Conservation (phyloP, 2,113 vertebrate species). For the Vicugna pacos region DNA sequence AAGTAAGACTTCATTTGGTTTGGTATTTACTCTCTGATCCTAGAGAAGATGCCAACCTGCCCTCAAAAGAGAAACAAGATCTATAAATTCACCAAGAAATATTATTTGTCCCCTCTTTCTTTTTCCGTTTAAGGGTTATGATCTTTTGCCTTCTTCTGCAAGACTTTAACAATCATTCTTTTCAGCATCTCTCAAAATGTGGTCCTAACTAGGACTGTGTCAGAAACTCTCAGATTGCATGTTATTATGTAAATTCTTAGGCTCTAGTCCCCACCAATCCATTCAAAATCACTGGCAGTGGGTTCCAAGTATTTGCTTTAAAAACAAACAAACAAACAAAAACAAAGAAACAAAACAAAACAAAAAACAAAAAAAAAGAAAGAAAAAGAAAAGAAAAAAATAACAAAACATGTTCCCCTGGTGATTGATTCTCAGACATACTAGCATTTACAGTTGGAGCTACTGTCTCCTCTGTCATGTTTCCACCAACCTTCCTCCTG, state of each 20-base stretch:
- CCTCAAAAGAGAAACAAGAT: constrained; percentile 31
- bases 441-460: not conserved
- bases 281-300: not conserved
- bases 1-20: not conserved
- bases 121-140: not conserved
- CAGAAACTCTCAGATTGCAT: not conserved
- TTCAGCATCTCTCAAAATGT: not conserved
- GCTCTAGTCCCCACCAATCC: not conserved
- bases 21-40: not conserved
- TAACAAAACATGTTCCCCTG: not conserved
- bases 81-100: not conserved
- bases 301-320: not conserved
- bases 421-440: not conserved
- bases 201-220: not conserved
- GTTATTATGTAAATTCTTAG: not conserved
- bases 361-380: not conserved
- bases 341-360: not conserved
- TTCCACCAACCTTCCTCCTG: not conserved
- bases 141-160: not conserved
- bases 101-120: not conserved
- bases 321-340: no score
- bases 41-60: not conserved
- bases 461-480: not conserved
- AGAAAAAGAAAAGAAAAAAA: not conserved
- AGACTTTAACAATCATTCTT: not conserved